phyloP scores from a whole-genome alignment of 1,140 invertebrate genomes.

The Caenorhabditis remanei region DNA sequence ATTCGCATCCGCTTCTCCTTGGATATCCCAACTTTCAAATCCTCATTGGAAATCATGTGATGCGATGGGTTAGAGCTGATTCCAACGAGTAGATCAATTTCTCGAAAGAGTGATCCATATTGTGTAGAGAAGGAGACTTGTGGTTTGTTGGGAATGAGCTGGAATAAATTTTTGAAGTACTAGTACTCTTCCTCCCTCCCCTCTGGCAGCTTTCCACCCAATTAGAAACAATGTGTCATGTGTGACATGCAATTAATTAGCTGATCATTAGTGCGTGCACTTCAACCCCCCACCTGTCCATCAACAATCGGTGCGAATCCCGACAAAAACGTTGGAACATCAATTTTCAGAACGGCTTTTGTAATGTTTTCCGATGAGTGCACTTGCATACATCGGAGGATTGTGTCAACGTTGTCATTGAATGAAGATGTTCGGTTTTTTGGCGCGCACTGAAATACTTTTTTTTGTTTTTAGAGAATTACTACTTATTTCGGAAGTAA shows the following conservation, averaged over 20 bases:
- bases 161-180: constrained; percentile 49
- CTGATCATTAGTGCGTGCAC: constrained; percentile 51
- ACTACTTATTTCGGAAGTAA: not conserved
- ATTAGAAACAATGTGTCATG: constrained; percentile 52
- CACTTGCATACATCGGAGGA: constrained; percentile 71
- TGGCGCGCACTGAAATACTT: constrained; percentile 61
- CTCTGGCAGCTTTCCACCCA: not conserved
- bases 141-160: constrained; percentile 77
- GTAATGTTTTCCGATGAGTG: constrained; percentile 85
- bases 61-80: constrained; percentile 91
- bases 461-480: not conserved
- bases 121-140: constrained; percentile 76
- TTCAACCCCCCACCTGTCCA: constrained; percentile 80
- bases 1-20: constrained; percentile 85
- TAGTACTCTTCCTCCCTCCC: not conserved
- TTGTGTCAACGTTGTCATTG: constrained; percentile 67
- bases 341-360: constrained; percentile 81
- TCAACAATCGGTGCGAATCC: constrained; percentile 84
- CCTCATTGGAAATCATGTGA: constrained; percentile 88
- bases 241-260: constrained; percentile 46
- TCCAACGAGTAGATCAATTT: constrained; percentile 89
- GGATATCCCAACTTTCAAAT: constrained; percentile 89
- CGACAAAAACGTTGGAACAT: constrained; percentile 80
- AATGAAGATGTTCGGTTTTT: constrained; percentile 49
- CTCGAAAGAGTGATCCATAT: constrained; percentile 75